These are phyloP conservation scores for Leptopterna dolabrata DNA, from an alignment of 2,888 invertebrate species.

Conservation along the genomic window DNA sequence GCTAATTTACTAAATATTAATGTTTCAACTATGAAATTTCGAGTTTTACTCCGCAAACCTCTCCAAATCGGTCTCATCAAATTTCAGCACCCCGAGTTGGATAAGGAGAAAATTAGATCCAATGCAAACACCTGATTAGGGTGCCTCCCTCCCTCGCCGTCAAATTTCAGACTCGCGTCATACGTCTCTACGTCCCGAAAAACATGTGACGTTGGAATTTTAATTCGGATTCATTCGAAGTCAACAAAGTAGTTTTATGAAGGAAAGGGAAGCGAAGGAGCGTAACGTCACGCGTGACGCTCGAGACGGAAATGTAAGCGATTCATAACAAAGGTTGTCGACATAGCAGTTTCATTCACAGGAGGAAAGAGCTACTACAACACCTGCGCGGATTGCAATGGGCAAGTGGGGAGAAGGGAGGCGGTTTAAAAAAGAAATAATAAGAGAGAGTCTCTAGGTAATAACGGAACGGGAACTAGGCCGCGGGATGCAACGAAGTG, in stretches of 20 bases:
- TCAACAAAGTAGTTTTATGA: background rate
- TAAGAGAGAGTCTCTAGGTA: background rate
- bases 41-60: too few relatives aligned
- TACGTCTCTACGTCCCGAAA: background rate
- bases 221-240: background rate
- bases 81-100: too few relatives aligned
- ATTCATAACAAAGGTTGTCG: conserved; percentile 3
- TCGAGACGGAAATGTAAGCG: background rate
- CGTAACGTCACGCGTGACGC: conserved; percentile 7
- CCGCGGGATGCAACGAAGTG: background rate
- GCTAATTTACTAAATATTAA: too few relatives aligned
- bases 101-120: too few relatives aligned
- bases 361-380: background rate
- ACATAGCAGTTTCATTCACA: conserved; percentile 2
- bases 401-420: background rate
- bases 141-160: too few relatives aligned
- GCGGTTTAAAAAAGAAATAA: background rate
- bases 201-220: background rate
- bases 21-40: too few relatives aligned
- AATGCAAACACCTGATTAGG: too few relatives aligned
- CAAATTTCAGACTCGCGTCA: background rate
- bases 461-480: background rate
- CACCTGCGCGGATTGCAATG: background rate
- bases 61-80: too few relatives aligned
- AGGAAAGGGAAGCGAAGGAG: background rate